Evolutionary conservation across 2,113 vertebrate genomes (phyloP).

Genomic region (Grantiella picta): DNA sequence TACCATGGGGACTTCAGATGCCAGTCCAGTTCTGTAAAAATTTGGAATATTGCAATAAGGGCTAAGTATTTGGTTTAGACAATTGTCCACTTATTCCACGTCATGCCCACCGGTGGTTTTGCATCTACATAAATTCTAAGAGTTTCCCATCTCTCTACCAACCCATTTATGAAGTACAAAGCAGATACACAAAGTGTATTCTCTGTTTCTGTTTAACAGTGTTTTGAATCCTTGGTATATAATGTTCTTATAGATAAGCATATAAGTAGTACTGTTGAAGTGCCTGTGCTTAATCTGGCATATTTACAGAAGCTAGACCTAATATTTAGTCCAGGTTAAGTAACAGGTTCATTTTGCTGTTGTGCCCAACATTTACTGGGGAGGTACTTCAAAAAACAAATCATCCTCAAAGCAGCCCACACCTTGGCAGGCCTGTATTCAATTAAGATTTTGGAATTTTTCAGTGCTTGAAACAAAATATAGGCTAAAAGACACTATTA

Average conservation of each 20-base stretch:
- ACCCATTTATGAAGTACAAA: not conserved
- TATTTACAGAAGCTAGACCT: not conserved
- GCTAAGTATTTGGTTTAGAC: not conserved
- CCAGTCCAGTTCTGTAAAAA: not conserved
- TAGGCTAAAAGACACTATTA: not conserved
- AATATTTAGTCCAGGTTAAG: not conserved
- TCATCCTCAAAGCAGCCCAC: not conserved
- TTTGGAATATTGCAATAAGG: not conserved
- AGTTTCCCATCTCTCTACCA: not conserved
- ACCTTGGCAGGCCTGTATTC: not conserved
- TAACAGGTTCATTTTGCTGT: not conserved
- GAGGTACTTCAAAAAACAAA: not conserved
- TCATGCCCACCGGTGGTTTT: not conserved
- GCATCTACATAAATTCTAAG: not conserved
- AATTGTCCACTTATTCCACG: not conserved
- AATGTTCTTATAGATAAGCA: constrained; percentile 8
- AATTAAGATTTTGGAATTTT: not conserved
- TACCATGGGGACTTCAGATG: not conserved
- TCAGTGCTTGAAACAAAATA: not conserved
- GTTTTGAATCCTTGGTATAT: not conserved
- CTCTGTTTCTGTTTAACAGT: not conserved
- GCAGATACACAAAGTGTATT: not conserved
- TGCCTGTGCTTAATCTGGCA: not conserved
- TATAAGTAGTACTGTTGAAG: not conserved
- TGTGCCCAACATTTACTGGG: not conserved